phyloP scores from a whole-genome alignment of 1,140 invertebrate species.

The Psilanteris sp. region DNA sequence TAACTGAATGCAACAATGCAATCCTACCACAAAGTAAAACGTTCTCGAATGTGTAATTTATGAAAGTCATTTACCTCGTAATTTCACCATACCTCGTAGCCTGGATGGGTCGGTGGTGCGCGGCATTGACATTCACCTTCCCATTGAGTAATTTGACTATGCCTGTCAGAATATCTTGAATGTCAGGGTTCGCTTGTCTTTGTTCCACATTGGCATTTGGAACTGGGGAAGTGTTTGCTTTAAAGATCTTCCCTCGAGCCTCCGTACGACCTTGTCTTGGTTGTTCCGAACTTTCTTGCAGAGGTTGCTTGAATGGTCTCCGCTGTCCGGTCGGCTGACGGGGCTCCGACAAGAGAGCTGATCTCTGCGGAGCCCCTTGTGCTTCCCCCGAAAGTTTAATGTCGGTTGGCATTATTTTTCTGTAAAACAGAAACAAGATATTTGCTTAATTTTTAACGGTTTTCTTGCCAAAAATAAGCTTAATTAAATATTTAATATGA shows the following conservation, averaged over 20 bases:
- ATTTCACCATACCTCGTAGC: constrained; percentile 69
- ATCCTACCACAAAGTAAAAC: no score
- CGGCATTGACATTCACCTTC: constrained; percentile 89
- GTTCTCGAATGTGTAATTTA: no score
- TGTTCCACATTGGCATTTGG: constrained; percentile 71
- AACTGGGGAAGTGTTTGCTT: constrained; percentile 65
- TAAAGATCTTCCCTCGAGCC: constrained; percentile 73
- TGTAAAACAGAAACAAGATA: no score
- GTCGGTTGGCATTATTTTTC: constrained; percentile 68
- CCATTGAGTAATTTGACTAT: constrained; percentile 93
- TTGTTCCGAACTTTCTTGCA: constrained; percentile 48
- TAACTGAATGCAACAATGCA: no score
- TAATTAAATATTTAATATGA: no score
- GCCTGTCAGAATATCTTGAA: constrained; percentile 94
- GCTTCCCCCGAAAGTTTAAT: constrained; percentile 84
- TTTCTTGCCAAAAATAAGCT: no score
- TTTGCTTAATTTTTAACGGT: no score
- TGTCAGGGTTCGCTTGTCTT: constrained; percentile 87
- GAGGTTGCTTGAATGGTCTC: constrained; percentile 64
- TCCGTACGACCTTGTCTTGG: constrained; percentile 73
- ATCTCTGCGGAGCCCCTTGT: constrained; percentile 84
- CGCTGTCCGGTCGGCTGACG: constrained; percentile 71
- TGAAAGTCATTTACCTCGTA: constrained; percentile 22
- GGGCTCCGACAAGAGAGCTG: constrained; percentile 84
- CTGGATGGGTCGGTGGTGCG: constrained; percentile 79